Conservation (phyloP, 2,888 invertebrate species). For the Lepas anatifera region DNA sequence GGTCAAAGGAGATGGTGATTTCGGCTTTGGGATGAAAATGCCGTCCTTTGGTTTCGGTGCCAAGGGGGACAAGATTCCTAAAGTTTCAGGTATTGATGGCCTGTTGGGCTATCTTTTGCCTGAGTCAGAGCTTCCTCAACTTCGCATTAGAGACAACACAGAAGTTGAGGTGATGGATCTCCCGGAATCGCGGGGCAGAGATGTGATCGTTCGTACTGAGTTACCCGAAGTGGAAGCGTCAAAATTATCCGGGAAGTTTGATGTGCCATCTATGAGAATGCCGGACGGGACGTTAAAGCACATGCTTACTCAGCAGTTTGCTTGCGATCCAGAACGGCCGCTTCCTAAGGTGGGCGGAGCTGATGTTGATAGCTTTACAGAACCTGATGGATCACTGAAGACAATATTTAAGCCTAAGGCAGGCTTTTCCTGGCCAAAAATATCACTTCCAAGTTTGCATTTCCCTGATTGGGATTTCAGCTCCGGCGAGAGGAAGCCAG, state of each 20-base stretch:
- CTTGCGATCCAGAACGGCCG: background rate
- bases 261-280: no score
- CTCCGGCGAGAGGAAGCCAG: background rate
- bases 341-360: background rate
- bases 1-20: background rate
- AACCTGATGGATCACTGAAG: background rate
- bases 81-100: background rate
- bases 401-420: background rate
- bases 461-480: background rate
- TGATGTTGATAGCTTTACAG: background rate
- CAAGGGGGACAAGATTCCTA: background rate
- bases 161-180: background rate
- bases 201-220: no score
- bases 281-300: background rate
- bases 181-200: background rate
- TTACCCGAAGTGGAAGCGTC: no score
- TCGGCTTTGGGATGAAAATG: background rate
- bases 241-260: no score
- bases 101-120: background rate
- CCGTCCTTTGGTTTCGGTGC: background rate
- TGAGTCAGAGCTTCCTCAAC: background rate
- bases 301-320: background rate
- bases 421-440: background rate
- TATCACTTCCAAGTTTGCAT: background rate
- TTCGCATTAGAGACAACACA: background rate